These are phyloP conservation scores for Ageneiosus marmoratus DNA, from an alignment of 2,113 vertebrate species.

Conservation along the genomic window DNA sequence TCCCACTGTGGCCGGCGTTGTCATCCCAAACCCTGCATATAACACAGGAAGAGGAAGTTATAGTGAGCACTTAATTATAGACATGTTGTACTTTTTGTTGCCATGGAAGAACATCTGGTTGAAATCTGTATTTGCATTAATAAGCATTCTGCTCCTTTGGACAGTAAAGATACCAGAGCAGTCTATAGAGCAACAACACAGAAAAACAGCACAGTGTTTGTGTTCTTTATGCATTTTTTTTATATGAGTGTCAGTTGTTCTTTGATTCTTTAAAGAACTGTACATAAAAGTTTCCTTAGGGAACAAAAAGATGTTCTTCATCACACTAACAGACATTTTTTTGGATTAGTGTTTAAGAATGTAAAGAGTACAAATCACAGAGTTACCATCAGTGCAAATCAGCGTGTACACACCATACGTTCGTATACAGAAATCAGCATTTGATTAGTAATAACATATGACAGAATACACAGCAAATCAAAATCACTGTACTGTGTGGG, in stretches of 20 bases:
- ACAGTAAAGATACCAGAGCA: not conserved
- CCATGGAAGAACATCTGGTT: not conserved
- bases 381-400: not conserved
- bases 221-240: not conserved
- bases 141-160: not conserved
- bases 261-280: not conserved
- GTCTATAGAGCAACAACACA: not conserved
- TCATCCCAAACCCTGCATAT: slow-evolving; percentile 92
- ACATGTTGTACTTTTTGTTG: not conserved
- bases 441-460: not conserved
- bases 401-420: not conserved
- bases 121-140: not conserved
- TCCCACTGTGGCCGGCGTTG: slow-evolving; percentile 86
- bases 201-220: not conserved
- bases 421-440: not conserved
- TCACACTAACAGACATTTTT: not conserved
- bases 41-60: slow-evolving; percentile 20
- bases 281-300: not conserved
- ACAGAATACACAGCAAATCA: not conserved
- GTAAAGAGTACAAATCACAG: too few relatives aligned
- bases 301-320: not conserved
- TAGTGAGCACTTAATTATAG: not conserved
- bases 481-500: too few relatives aligned
- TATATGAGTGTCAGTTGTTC: too few relatives aligned
- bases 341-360: not conserved